A percentile compares a stretch with the other conserved stretches of the same genome.
Conservation (phyloP, 2,888 invertebrate species). For the Labia minor region DNA sequence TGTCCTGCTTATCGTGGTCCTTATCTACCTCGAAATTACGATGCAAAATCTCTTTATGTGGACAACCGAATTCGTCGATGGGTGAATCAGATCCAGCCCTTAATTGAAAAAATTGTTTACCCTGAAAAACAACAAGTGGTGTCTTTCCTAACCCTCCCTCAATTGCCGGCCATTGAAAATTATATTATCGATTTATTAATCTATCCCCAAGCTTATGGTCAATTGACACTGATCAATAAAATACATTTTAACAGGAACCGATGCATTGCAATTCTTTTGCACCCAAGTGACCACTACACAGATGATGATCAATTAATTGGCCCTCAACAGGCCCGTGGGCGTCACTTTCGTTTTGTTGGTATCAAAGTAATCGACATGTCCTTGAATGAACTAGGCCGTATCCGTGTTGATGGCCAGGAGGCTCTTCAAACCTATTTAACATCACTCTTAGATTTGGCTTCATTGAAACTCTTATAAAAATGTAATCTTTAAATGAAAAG, state of each 20-base stretch:
- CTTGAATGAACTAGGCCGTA: conserved; percentile 38
- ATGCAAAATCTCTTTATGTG: conserved; percentile 41
- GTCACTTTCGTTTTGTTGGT: conserved; percentile 51
- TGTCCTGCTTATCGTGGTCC: conserved; percentile 47
- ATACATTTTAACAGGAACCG: conserved; percentile 37
- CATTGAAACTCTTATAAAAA: not conserved
- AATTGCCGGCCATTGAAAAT: conserved; percentile 45
- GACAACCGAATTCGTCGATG: conserved; percentile 45
- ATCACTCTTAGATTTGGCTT: not conserved
- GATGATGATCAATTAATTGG: conserved; percentile 47
- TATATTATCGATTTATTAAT: conserved; percentile 51
- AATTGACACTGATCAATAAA: conserved; percentile 39
- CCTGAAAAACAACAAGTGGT: conserved; percentile 37
- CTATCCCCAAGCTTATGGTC: conserved; percentile 38
- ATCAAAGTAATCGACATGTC: conserved; percentile 50
- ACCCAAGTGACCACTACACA: conserved; percentile 53
- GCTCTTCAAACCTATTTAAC: not conserved
- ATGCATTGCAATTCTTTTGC: conserved; percentile 47
- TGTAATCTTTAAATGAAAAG: too few relatives aligned
- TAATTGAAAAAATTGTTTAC: conserved; percentile 41
- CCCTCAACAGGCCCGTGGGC: conserved; percentile 49
- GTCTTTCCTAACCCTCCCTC: conserved; percentile 42
- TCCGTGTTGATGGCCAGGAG: not conserved
- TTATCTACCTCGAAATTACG: conserved; percentile 44
- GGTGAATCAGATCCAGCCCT: conserved; percentile 38